Conservation (phyloP, 2,888 invertebrate species). For the Oligia latruncula region DNA sequence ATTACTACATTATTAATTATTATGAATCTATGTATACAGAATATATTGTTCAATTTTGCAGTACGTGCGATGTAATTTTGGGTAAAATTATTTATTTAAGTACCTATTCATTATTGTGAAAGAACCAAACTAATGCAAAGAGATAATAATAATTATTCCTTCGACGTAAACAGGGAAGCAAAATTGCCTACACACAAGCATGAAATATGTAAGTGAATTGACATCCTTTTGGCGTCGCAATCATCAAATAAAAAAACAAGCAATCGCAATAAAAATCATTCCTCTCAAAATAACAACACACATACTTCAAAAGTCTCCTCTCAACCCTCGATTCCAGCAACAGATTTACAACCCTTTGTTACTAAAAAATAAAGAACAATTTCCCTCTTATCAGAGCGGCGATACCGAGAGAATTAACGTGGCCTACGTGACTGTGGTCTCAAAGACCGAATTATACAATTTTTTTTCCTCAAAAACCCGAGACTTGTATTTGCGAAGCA, state of each 20-base stretch:
- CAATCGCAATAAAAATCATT: slow-evolving; percentile 43
- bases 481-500: slow-evolving; percentile 60
- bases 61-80: no score
- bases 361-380: slow-evolving; percentile 74
- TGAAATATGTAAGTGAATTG: background rate
- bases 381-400: slow-evolving; percentile 75
- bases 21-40: no score
- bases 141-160: background rate
- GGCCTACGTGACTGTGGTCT: slow-evolving; percentile 58
- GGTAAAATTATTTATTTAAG: background rate
- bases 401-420: slow-evolving; percentile 67
- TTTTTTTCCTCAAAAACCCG: slow-evolving; percentile 56
- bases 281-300: slow-evolving; percentile 43
- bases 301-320: slow-evolving; percentile 40
- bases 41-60: background rate
- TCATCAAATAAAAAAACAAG: slow-evolving; percentile 33
- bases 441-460: slow-evolving; percentile 63
- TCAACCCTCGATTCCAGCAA: slow-evolving; percentile 31
- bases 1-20: no score
- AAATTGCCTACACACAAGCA: background rate
- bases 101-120: background rate
- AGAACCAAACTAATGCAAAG: background rate
- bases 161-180: background rate
- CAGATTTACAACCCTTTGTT: slow-evolving; percentile 61
- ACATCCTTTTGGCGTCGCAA: slow-evolving; percentile 1